These are phyloP conservation scores for Gastrophryne carolinensis DNA, from an alignment of 2,797 vertebrate species.

Conservation along the genomic window DNA sequence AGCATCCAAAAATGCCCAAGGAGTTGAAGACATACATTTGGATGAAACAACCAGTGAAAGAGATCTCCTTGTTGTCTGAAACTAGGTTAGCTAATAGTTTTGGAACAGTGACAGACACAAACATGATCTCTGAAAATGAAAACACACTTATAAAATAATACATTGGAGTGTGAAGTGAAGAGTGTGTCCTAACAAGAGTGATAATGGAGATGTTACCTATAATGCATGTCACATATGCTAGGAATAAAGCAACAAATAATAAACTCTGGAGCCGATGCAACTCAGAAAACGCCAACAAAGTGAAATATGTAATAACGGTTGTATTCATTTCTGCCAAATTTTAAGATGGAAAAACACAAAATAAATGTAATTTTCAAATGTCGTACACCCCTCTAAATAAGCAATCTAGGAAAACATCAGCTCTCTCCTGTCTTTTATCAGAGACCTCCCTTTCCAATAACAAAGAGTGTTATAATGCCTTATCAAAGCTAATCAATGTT, in stretches of 20 bases:
- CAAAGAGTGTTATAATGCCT: no score
- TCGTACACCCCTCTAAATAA: no score
- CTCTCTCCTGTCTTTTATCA: no score
- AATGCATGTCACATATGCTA: constrained; percentile 2
- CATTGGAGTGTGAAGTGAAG: constrained; percentile 16
- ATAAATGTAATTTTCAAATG: no score
- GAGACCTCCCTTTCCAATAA: no score
- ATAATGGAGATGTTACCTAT: neutral
- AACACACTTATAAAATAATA: neutral
- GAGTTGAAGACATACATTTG: constrained; percentile 2
- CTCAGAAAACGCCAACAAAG: neutral
- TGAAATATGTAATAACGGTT: no score
- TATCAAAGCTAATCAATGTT: no score
- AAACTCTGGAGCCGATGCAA: neutral
- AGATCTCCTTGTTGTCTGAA: neutral
- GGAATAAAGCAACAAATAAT: neutral
- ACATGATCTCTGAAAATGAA: neutral
- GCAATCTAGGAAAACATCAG: no score
- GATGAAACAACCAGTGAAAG: neutral
- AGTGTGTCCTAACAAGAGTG: neutral
- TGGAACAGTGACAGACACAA: constrained; percentile 1
- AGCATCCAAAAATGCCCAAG: neutral
- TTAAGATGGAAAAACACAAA: no score
- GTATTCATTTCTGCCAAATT: no score
- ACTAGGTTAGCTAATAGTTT: constrained; percentile 5